Evolutionary conservation across 2,888 invertebrate species (phyloP), one percentile per base, ranked within the genome.

Genomic region (Hypercompe scribonia): DNA sequence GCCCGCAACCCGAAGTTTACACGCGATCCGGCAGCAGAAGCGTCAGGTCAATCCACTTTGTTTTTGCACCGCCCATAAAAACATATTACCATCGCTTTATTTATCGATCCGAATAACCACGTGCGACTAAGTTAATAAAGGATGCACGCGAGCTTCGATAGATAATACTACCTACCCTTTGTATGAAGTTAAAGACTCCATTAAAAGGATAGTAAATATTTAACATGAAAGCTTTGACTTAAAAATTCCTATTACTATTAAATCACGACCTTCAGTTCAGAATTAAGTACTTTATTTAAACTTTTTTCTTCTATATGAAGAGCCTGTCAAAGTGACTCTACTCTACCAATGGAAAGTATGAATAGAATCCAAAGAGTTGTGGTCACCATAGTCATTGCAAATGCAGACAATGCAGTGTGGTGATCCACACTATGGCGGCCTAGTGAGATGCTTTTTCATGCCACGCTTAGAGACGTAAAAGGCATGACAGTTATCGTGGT

Each of bases 21-120:
- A 95, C 93, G 94, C 93, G 89, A 94, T 90, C 88, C 87, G 84
- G 84, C 87, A 89, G 87, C 88, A 89, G 90, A 88, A 90, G 89
- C 90, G 86, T 88, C 90, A 89, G 94, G 95, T 94, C 95, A 94
- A 91, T 94, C 94, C 94, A 93, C 94, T 95, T 93, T 92, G 93
- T 95, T 94, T 95, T 94, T 94, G 94, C 94, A 90, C 87, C 90
- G 91, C 84, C 89, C 89, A 93, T 93, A 93, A 93, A 94, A 93
- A 93, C 92, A 91, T 93, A 94, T 94, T 93, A 91, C 92, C 89
- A 85, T 90, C 90, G 90, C 91, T 90, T 93, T 91, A 92, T 92
- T 91, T 92, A 94, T 94, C 92, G 94, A 94, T 93, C 90, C 89
- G 84, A 88, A 90, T 91, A 91, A 92, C 91, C 90, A 88, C 91